phyloP scores from a whole-genome alignment of 2,888 invertebrate species.

The Euproctis similis region DNA sequence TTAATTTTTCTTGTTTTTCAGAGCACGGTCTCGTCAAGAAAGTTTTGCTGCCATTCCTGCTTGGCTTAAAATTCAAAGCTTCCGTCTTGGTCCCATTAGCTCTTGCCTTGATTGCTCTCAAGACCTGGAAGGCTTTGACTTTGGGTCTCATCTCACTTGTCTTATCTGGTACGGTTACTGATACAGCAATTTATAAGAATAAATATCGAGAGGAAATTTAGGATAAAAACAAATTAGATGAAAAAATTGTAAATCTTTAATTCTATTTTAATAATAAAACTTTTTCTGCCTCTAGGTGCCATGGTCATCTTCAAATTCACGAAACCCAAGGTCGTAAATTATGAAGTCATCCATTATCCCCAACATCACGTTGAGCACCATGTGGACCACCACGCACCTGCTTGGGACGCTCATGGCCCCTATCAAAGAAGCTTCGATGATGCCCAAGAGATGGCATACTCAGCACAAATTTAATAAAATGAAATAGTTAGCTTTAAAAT shows the following conservation, averaged over 20 bases:
- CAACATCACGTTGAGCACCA: slow-evolving; percentile 82
- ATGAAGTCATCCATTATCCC: slow-evolving; percentile 90
- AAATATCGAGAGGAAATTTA: no score
- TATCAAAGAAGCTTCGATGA: slow-evolving; percentile 77
- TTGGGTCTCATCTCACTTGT: slow-evolving; percentile 89
- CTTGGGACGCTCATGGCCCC: slow-evolving; percentile 74
- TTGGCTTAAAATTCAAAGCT: slow-evolving; percentile 90
- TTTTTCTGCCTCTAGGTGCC: slow-evolving; percentile 64
- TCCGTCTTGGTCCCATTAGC: slow-evolving; percentile 88
- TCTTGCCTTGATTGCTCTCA: slow-evolving; percentile 87
- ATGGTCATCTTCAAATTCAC: slow-evolving; percentile 91
- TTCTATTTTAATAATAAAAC: no score
- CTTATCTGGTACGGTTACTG: slow-evolving; percentile 78
- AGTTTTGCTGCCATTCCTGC: slow-evolving; percentile 87
- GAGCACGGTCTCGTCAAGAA: slow-evolving; percentile 90
- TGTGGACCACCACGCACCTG: slow-evolving; percentile 75
- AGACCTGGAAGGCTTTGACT: slow-evolving; percentile 93
- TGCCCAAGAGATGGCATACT: slow-evolving; percentile 77
- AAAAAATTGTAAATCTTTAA: no score
- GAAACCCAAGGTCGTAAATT: slow-evolving; percentile 90
- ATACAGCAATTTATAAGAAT: no score
- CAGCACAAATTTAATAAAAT: slow-evolving; percentile 58
- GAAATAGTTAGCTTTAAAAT: slow-evolving; percentile 37
- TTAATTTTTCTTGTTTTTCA: slow-evolving; percentile 47
- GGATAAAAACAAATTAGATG: no score